Conservation (phyloP, 2,797 vertebrate species). For the Gorsachius magnificus region DNA sequence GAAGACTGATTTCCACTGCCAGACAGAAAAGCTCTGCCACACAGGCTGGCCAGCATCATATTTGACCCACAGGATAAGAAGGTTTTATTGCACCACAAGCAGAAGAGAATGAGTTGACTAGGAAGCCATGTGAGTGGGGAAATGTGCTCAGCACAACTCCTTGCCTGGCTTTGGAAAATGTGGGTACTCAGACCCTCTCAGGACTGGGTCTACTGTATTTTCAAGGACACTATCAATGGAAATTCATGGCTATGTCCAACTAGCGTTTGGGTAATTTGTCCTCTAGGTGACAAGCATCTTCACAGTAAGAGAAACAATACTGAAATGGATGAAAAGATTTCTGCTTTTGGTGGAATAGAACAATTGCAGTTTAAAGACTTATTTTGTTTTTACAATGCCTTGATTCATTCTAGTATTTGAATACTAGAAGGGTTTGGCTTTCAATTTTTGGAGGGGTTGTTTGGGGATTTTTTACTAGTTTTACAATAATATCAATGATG, state of each 20-base stretch:
- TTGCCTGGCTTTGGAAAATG: background rate
- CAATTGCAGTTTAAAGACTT: background rate
- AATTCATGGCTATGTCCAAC: background rate
- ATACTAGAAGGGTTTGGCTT: background rate
- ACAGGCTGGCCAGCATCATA: background rate
- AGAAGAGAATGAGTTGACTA: background rate
- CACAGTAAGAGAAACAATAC: background rate
- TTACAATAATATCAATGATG: background rate
- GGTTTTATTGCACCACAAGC: background rate
- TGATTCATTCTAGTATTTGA: background rate
- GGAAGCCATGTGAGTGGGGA: fast-evolving
- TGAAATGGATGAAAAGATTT: background rate
- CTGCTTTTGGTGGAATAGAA: background rate
- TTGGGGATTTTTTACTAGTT: background rate
- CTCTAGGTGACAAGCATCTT: background rate
- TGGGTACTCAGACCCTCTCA: background rate
- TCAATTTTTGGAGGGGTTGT: fast-evolving
- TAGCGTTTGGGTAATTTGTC: background rate
- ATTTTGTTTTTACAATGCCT: background rate
- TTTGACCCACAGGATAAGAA: background rate
- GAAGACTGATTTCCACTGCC: background rate
- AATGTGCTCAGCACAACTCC: background rate
- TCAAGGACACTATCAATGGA: background rate
- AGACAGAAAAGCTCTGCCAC: background rate
- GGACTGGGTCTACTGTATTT: background rate